Percentiles rank a stretch among this genome's conserved stretches.
phyloP scores from a whole-genome alignment of 2,113 vertebrate species.

The Myotis lucifugus region DNA sequence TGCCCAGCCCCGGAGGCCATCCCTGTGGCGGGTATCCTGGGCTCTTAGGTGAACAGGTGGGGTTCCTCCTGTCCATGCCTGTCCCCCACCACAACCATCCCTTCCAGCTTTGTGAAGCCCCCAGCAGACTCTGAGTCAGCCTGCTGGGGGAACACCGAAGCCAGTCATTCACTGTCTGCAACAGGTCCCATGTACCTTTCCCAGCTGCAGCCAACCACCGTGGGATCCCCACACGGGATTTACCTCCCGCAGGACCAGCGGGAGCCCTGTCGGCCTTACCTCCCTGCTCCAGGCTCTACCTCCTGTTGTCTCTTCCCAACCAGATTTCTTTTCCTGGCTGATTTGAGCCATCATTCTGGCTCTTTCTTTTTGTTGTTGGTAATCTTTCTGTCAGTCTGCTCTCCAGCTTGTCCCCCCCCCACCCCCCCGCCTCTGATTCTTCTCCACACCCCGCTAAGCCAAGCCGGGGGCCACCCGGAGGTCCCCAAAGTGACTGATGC shows the following conservation, averaged over 20 bases:
- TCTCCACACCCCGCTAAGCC: background rate
- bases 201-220: background rate
- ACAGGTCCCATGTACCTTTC: background rate
- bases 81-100: background rate
- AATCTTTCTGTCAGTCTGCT: background rate
- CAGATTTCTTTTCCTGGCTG: background rate
- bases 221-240: conserved; percentile 22
- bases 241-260: background rate
- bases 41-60: background rate
- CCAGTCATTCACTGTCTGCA: background rate
- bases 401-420: background rate
- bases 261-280: fast-evolving
- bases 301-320: background rate
- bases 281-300: background rate
- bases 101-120: conserved; percentile 34
- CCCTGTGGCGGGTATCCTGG: background rate
- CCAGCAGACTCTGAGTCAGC: conserved; percentile 49
- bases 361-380: background rate
- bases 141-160: conserved; percentile 6
- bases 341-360: background rate
- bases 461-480: fast-evolving
- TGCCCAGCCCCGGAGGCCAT: too few species aligned
- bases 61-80: background rate
- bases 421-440: too few species aligned
- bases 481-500: background rate